phyloP scores from a whole-genome alignment of 1,140 invertebrate genomes.

The Magallana gigas region DNA sequence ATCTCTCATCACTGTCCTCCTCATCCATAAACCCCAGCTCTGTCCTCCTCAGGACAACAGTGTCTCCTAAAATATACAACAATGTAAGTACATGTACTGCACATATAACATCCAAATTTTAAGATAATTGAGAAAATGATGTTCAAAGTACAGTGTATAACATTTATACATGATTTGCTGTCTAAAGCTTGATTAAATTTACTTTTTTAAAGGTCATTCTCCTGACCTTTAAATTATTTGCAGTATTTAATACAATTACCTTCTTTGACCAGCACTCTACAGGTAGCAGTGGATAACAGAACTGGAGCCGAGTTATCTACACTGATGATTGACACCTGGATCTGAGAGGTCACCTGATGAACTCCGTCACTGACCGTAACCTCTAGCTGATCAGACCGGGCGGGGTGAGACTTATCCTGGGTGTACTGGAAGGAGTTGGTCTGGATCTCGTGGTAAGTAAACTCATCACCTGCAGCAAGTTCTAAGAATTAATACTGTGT shows the following conservation, averaged over 20 bases:
- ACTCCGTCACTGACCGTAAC: constrained; percentile 69
- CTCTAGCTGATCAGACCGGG: constrained; percentile 61
- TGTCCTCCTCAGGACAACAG: constrained; percentile 52
- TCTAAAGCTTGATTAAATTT: too few species aligned
- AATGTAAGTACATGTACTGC: background rate
- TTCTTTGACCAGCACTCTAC: constrained; percentile 68
- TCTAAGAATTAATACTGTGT: too few species aligned
- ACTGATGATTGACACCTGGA: constrained; percentile 62
- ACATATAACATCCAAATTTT: too few species aligned
- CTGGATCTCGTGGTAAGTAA: constrained; percentile 67
- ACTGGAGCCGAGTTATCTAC: constrained; percentile 66
- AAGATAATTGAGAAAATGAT: too few species aligned
- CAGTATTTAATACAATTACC: constrained; percentile 52
- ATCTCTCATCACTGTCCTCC: constrained; percentile 59
- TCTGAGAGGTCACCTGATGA: constrained; percentile 49
- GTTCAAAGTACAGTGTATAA: too few species aligned
- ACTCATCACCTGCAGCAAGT: constrained; percentile 63
- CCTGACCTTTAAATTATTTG: too few species aligned
- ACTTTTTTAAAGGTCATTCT: too few species aligned
- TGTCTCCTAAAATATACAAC: constrained; percentile 53
- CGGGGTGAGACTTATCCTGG: constrained; percentile 62
- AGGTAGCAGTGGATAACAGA: constrained; percentile 59
- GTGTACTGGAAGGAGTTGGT: constrained; percentile 68
- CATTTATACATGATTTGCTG: too few species aligned
- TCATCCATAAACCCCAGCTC: constrained; percentile 66